A percentile compares a stretch with the other conserved stretches of the same genome.
Conservation (phyloP, 2,888 invertebrate genomes). For the Hirtodrosophila alboralis region DNA sequence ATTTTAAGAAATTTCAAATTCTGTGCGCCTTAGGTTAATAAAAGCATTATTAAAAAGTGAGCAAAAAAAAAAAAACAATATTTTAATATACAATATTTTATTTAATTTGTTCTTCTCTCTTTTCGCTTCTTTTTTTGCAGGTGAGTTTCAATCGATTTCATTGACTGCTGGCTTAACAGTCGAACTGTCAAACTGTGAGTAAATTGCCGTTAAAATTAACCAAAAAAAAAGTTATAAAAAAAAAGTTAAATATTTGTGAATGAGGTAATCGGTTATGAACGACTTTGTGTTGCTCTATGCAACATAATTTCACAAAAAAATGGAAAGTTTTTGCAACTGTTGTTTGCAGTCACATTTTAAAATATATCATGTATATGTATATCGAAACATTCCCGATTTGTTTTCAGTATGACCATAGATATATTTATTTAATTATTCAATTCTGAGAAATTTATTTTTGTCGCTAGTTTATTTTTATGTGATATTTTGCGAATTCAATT, state of each 20-base stretch:
- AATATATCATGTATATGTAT: too few relatives aligned
- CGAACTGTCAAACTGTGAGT: constrained; percentile 8
- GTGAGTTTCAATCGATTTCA: constrained; percentile 35
- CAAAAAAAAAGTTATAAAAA: constrained; percentile 3
- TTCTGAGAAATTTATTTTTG: too few relatives aligned
- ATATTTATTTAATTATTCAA: too few relatives aligned
- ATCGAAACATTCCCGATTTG: too few relatives aligned
- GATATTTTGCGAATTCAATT: too few relatives aligned
- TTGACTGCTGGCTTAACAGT: constrained; percentile 12
- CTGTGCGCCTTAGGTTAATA: constrained; percentile 1
- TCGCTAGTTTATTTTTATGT: too few relatives aligned
- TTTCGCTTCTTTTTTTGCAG: too few relatives aligned
- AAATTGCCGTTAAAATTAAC: constrained; percentile 12
- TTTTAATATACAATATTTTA: neutral
- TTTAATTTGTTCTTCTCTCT: constrained; percentile 8
- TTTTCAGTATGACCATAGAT: too few relatives aligned
- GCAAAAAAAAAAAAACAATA: constrained; percentile 1
- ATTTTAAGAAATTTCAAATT: neutral
- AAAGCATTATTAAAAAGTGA: neutral
- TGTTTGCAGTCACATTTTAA: too few relatives aligned
- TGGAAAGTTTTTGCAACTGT: too few relatives aligned
- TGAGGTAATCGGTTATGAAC: neutral
- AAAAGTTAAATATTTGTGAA: constrained; percentile 1
- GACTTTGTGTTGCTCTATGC: constrained; percentile 13
- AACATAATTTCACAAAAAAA: too few relatives aligned